A percentile compares a stretch with the other conserved stretches of the same genome.
Evolutionary conservation across 2,113 vertebrate genomes (phyloP).

Genomic region (Anthoscopus minutus): DNA sequence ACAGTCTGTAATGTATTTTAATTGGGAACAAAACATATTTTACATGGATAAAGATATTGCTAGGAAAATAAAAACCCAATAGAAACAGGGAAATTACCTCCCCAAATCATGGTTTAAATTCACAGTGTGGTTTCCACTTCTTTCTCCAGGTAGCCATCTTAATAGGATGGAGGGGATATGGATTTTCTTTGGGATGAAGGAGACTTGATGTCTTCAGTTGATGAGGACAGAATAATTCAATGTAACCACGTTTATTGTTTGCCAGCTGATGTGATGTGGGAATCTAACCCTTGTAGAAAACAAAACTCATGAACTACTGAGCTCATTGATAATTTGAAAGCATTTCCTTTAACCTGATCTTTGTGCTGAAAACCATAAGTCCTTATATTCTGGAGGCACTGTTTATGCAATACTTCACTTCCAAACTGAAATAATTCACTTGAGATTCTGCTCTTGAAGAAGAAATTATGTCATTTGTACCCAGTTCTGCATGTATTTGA

Average conservation of each 20-base stretch:
- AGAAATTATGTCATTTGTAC: neutral
- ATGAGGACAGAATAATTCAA: neutral
- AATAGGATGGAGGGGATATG: neutral
- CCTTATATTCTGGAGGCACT: neutral
- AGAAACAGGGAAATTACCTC: neutral
- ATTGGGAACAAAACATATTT: neutral
- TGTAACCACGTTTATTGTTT: neutral
- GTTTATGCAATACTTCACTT: neutral
- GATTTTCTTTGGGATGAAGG: neutral
- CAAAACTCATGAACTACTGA: neutral
- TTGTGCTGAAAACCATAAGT: neutral
- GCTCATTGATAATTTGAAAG: neutral
- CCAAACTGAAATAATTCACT: neutral
- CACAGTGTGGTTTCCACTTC: neutral
- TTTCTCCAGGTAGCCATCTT: neutral
- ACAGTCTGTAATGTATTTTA: neutral
- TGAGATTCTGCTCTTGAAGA: neutral
- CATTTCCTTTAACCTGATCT: neutral
- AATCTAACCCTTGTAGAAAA: neutral
- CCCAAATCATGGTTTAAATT: neutral
- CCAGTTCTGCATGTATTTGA: neutral
- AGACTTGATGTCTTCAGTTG: neutral
- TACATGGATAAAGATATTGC: neutral
- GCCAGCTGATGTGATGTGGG: neutral
- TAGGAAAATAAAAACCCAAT: neutral